Evolutionary conservation across 2,113 vertebrate species (phyloP).

Genomic region (Bos javanicus): DNA sequence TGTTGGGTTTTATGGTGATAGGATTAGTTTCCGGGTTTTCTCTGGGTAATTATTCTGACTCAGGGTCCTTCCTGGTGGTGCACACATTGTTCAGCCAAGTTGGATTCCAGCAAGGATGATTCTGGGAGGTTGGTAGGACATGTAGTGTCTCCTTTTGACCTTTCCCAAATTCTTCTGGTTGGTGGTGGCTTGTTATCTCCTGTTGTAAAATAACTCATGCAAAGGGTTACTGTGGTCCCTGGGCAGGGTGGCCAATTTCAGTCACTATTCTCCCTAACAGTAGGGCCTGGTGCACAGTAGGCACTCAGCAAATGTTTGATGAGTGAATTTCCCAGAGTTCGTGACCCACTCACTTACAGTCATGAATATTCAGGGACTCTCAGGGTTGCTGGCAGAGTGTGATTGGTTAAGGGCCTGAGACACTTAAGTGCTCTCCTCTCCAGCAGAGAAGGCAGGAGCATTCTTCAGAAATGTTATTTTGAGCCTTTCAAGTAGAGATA

Average conservation of each 20-base stretch:
- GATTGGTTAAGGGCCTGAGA: not conserved
- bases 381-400: not conserved
- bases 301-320: not conserved
- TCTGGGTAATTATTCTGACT: not conserved
- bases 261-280: not conserved
- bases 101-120: not conserved
- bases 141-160: not conserved
- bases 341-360: not conserved
- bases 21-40: not conserved
- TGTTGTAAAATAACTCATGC: not conserved
- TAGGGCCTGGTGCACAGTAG: not conserved
- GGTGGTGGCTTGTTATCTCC: not conserved
- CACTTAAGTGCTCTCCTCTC: not conserved
- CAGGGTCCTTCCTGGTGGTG: not conserved
- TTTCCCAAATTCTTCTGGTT: not conserved
- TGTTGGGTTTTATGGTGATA: not conserved
- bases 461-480: slow-evolving; percentile 38
- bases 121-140: not conserved
- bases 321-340: not conserved
- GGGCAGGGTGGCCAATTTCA: not conserved
- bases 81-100: not conserved
- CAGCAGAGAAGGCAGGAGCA: not conserved
- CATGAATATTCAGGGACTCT: not conserved
- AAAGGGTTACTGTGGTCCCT: not conserved
- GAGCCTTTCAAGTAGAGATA: slow-evolving; percentile 26